These are phyloP conservation scores for Leguminivora glycinivorella DNA, from an alignment of 1,140 invertebrate species.

Conservation along the genomic window DNA sequence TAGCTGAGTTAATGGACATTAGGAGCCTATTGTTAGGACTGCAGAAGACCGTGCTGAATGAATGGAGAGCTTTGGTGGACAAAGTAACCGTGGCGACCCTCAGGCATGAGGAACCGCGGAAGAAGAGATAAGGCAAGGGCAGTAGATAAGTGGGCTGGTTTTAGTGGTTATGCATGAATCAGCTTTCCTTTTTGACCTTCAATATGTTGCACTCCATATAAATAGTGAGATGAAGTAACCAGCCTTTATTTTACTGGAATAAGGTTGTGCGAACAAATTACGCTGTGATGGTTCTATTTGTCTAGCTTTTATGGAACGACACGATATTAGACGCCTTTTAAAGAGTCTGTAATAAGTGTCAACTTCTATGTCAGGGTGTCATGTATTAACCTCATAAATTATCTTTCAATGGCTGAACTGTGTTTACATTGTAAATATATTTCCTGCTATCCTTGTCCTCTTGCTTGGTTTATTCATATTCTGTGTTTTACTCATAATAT, in stretches of 20 bases:
- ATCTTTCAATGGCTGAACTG: neutral
- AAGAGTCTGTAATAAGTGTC: neutral
- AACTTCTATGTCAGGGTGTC: constrained; percentile 8
- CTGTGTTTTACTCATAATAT: neutral
- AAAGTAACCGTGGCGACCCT: too few relatives aligned
- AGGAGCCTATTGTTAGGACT: too few relatives aligned
- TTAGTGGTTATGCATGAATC: too few relatives aligned
- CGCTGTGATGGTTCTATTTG: neutral
- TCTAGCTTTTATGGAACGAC: neutral
- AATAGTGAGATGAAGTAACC: neutral
- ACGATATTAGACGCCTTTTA: constrained; percentile 10
- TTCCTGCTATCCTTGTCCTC: neutral
- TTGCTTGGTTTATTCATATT: neutral
- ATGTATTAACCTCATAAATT: constrained; percentile 4
- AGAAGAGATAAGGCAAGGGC: too few relatives aligned
- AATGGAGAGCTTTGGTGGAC: too few relatives aligned
- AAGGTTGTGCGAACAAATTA: neutral
- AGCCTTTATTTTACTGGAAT: neutral
- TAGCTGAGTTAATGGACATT: too few relatives aligned
- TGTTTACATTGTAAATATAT: neutral
- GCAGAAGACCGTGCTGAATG: too few relatives aligned
- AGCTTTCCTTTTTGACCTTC: too few relatives aligned
- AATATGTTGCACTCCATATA: too few relatives aligned
- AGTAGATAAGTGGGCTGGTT: too few relatives aligned
- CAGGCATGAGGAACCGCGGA: too few relatives aligned